Evolutionary conservation across 1,140 invertebrate species (phyloP).

Genomic region (Eumaeus atala): DNA sequence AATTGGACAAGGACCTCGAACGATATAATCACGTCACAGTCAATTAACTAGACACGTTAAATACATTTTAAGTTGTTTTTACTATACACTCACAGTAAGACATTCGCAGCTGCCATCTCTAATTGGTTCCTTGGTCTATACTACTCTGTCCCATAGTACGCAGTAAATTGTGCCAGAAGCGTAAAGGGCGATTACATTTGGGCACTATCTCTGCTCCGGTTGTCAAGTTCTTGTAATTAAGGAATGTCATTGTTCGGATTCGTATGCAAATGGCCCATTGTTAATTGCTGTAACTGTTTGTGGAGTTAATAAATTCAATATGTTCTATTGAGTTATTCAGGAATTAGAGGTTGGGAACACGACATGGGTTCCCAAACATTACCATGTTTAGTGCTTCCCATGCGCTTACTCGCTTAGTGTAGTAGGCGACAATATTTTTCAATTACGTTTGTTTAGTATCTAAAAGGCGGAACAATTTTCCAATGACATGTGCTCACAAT

Average conservation of each 20-base stretch:
- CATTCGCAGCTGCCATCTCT: background rate
- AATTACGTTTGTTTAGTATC: too few relatives aligned
- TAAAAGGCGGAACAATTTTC: too few relatives aligned
- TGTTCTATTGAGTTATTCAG: background rate
- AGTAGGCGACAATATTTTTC: too few relatives aligned
- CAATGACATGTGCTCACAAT: too few relatives aligned
- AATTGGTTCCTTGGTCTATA: background rate
- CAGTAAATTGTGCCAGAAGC: slow-evolving; percentile 36
- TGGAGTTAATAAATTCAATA: slow-evolving; percentile 12
- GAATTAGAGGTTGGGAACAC: background rate
- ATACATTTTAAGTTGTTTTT: too few relatives aligned
- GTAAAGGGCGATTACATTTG: slow-evolving; percentile 42
- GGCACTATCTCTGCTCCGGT: slow-evolving; percentile 33
- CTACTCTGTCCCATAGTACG: slow-evolving; percentile 25
- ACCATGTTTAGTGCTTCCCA: too few relatives aligned
- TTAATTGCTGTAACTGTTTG: slow-evolving; percentile 23
- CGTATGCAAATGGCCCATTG: slow-evolving; percentile 26
- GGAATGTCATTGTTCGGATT: slow-evolving; percentile 29
- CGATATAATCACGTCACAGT: too few relatives aligned
- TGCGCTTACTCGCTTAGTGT: too few relatives aligned
- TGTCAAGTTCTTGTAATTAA: slow-evolving; percentile 33
- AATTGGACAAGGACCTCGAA: too few relatives aligned
- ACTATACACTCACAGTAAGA: too few relatives aligned
- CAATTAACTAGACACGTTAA: too few relatives aligned
- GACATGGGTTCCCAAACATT: background rate